Evolutionary conservation across 2,797 vertebrate species (phyloP).

Genomic region (Phoebastria nigripes): DNA sequence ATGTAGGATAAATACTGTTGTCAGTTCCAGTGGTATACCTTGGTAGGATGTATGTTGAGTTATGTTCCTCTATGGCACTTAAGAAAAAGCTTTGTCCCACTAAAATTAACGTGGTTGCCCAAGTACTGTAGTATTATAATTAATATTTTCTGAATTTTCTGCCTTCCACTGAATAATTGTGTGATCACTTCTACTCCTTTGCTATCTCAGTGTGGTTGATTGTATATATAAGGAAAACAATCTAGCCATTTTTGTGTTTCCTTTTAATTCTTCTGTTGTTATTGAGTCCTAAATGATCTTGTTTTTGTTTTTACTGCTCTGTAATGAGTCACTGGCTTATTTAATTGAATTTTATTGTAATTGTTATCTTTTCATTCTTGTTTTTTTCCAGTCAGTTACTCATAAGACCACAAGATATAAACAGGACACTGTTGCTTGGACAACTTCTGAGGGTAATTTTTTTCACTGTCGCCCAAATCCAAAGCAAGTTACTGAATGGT

Average conservation of each 20-base stretch:
- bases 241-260: slow-evolving; percentile 26
- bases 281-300: slow-evolving; percentile 58
- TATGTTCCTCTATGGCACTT: not conserved
- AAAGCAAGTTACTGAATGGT: slow-evolving; percentile 1
- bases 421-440: slow-evolving; percentile 75
- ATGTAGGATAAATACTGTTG: not conserved
- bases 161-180: not conserved
- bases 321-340: slow-evolving; percentile 76
- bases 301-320: slow-evolving; percentile 74
- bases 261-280: slow-evolving; percentile 30
- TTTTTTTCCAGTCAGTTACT: slow-evolving; percentile 79
- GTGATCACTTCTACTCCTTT: not conserved
- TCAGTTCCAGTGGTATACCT: not conserved
- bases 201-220: not conserved
- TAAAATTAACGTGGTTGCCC: not conserved
- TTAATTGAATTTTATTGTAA: slow-evolving; percentile 78
- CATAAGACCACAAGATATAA: slow-evolving; percentile 79
- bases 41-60: not conserved
- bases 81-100: not conserved
- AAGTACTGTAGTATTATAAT: not conserved
- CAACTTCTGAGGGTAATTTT: slow-evolving; percentile 24
- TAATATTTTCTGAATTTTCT: not conserved
- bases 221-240: not conserved
- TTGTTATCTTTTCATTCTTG: slow-evolving; percentile 79
- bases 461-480: slow-evolving; percentile 37